Percentiles rank a stretch among this genome's conserved stretches.
Conservation (phyloP, 2,888 invertebrate genomes). For the Microplitis deprimator region DNA sequence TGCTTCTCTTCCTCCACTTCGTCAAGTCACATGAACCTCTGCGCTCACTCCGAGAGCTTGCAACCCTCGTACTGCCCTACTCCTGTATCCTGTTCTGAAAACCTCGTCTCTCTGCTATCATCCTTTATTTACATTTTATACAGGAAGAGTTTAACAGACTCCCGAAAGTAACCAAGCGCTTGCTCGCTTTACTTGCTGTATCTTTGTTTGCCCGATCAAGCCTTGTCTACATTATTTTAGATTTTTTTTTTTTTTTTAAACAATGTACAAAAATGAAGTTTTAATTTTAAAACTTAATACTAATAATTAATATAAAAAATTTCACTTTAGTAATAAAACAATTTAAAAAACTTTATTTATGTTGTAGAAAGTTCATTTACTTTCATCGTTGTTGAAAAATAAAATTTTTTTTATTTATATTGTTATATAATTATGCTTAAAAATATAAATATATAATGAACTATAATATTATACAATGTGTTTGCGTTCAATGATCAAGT, state of each 20-base stretch:
- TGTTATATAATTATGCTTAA: too few species aligned
- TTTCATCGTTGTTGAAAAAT: too few species aligned
- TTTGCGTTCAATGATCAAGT: too few species aligned
- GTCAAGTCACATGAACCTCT: slow-evolving; percentile 19
- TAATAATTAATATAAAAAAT: too few species aligned
- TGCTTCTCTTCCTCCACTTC: slow-evolving; percentile 9
- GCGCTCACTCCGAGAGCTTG: slow-evolving; percentile 33
- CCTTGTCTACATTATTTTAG: background rate
- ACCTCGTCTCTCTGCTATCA: background rate
- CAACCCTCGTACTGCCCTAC: background rate
- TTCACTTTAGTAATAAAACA: too few species aligned
- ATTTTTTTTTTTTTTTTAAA: background rate
- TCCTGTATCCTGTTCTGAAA: background rate
- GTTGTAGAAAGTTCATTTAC: too few species aligned
- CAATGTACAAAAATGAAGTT: too few species aligned
- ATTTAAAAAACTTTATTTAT: too few species aligned
- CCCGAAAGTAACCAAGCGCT: background rate
- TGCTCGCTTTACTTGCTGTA: background rate
- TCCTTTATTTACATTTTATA: slow-evolving; percentile 32
- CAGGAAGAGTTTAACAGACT: background rate
- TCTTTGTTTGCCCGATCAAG: slow-evolving; percentile 4
- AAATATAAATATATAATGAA: too few species aligned
- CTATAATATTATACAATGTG: too few species aligned
- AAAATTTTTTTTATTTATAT: too few species aligned
- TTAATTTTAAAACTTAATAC: too few species aligned